Base-by-base conservation (phyloP, 2,888 invertebrate genomes). In the Piscicola geometra region DNA sequence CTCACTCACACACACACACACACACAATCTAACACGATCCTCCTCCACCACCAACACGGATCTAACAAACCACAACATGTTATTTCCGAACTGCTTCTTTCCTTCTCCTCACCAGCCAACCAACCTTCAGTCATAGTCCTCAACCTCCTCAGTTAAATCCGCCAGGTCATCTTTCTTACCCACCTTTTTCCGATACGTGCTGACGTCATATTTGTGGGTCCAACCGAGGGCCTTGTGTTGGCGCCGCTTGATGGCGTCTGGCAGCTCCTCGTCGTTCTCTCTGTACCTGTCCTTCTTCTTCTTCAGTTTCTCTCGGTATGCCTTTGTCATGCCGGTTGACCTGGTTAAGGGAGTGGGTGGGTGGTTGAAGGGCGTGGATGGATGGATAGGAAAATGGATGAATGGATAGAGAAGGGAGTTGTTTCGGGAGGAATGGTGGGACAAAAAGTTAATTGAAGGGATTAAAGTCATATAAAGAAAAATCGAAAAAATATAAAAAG, bases 161-260 rank as follows among this genome's bases (percentile, higher is more conserved):
- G n/a, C n/a, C n/a, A n/a, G n/a, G 12, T 70, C 47, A n/a, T 70
- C 21, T 25, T 36, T n/a, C 3, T 70, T 36, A 1, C 0, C 21
- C 33, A 5, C 36, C 21, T 35, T 35, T 1, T 70, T 33, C 70
- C 5, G 1, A 52, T 71, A 68, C 32, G 68, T 9, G 32, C 68
- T 71, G 15, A 25, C n/a, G n/a, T 56, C 35, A 50, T 60, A 56
- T 2, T 32, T 33, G 30, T 64, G 1, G n/a, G 36, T 73, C 73
- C 73, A 73, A 5, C 64, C 73, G 1, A 73, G 73, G 21, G 73
- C 73, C 1, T 32, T 33, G 52, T 73, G 64, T 30, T 73, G 64
- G 1, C 64, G n/a, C 1, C 1, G 33, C 30, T 73, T 52, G 36
- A 73, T 64, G 21, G 64, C 60, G 60, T 64, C 36, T 5, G 64